A percentile compares a stretch with the other conserved stretches of the same genome.
phyloP scores from a whole-genome alignment of 2,888 invertebrate species.

The Hypomecis atomaria region DNA sequence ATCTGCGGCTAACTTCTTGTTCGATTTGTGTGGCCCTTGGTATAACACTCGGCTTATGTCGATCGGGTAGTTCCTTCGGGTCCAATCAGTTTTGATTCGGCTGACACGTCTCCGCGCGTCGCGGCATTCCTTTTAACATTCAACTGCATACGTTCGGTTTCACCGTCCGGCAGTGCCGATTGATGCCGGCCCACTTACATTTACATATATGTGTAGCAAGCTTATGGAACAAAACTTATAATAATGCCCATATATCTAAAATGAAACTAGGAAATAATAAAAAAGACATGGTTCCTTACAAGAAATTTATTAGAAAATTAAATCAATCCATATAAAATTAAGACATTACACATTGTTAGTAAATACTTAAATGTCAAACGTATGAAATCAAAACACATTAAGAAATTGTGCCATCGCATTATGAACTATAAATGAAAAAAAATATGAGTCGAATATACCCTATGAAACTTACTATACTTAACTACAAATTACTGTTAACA shows the following conservation, averaged over 20 bases:
- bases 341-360: slow-evolving; percentile 71
- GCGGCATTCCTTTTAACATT: no score
- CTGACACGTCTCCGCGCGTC: no score
- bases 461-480: slow-evolving; percentile 53
- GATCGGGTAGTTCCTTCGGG: no score
- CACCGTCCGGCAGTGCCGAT: no score
- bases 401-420: slow-evolving; percentile 50
- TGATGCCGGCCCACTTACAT: no score
- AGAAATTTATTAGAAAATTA: slow-evolving; percentile 77
- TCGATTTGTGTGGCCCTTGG: no score
- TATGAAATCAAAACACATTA: slow-evolving; percentile 67
- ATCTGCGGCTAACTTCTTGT: no score
- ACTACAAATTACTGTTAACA: slow-evolving; percentile 60
- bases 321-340: slow-evolving; percentile 78
- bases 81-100: no score
- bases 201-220: no score
- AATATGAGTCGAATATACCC: slow-evolving; percentile 56
- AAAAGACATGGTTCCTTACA: slow-evolving; percentile 51
- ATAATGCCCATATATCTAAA: slow-evolving; percentile 6
- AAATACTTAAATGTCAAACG: slow-evolving; percentile 69
- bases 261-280: slow-evolving; percentile 41
- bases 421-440: slow-evolving; percentile 48
- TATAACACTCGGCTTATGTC: no score
- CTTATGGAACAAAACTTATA: no score
- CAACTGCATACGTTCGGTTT: no score